Base-by-base conservation (phyloP, 2,888 invertebrate species). In the Erebia aethiops region DNA sequence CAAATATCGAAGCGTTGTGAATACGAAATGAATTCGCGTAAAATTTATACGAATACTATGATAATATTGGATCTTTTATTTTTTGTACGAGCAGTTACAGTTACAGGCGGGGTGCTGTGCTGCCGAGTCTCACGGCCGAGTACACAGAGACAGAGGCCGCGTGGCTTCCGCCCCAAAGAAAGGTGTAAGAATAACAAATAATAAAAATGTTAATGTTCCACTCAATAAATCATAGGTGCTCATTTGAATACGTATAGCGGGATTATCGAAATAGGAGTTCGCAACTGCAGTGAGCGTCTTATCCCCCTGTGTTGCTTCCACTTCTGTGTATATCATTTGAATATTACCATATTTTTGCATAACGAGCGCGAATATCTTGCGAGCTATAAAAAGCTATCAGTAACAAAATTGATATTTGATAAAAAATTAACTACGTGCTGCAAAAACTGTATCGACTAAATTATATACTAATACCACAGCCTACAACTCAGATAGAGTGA, bases 121-220 rank as follows among this genome's bases (percentile, higher is more conserved):
- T 81, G 80, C 80, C 75, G 79, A 88, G 87, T 93, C 93, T 92
- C 93, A 93, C 93, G 93, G 92, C 79, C 87, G 91, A 92, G 80
- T 87, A 87, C 86, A 83, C 91, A 87, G 90, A 91, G 91, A 93
- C 93, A 90, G 84, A 88, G 84, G 91, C 91, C 91, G 88, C 92
- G 91, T 91, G 92, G 89, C 92, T 92, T 91, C 93, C 92, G 91
- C 90, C 91, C 92, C 82, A 85, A 79, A 84, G 84, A 88, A 89
- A 90, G 89, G 89, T 90, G 89, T 88, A 93, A 93, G 90, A 94
- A 94, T 93, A 94, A 94, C 93, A 94, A 94, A 94, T 93, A 94
- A 93, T 94, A 93, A 93, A 93, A 93, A 93, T 94, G 93, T 88
- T 89, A 93, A 94, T 93, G 91, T 92, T 92, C 93, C 93, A 94